Conservation (phyloP, 2,113 vertebrate species). For the Megaptera novaeangliae region DNA sequence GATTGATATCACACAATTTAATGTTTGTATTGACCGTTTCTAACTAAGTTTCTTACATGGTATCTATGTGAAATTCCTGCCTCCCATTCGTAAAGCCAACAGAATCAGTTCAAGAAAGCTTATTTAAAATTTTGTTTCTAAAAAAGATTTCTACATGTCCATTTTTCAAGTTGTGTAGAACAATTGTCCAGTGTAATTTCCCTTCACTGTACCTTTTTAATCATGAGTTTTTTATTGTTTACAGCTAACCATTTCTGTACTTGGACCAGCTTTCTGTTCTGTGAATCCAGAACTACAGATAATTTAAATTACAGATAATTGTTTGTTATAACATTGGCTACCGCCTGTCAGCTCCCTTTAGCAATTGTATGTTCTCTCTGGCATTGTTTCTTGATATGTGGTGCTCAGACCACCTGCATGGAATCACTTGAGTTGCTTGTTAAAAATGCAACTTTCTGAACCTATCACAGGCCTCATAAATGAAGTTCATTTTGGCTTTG, state of each 20-base stretch:
- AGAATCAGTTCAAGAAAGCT: background rate
- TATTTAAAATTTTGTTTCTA: background rate
- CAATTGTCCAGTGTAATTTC: background rate
- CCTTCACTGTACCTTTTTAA: background rate
- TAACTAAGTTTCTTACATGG: background rate
- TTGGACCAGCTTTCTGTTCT: background rate
- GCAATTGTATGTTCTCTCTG: background rate
- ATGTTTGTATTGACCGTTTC: background rate
- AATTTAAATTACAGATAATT: constrained; percentile 45
- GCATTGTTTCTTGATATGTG: background rate
- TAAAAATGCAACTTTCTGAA: background rate
- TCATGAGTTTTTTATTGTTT: background rate
- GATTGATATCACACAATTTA: background rate
- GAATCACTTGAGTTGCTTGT: background rate
- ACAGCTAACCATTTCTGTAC: background rate
- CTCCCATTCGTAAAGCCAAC: background rate
- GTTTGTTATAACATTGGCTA: background rate
- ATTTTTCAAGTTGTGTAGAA: background rate
- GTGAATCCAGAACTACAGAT: constrained; percentile 11
- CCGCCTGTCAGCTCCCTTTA: background rate
- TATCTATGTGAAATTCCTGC: background rate
- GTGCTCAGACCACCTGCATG: constrained; percentile 19
- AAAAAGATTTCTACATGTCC: background rate
- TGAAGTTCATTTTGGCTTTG: background rate
- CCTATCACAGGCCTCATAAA: background rate